phyloP scores from a whole-genome alignment of 1,140 invertebrate genomes.

The Chymomyza costata region DNA sequence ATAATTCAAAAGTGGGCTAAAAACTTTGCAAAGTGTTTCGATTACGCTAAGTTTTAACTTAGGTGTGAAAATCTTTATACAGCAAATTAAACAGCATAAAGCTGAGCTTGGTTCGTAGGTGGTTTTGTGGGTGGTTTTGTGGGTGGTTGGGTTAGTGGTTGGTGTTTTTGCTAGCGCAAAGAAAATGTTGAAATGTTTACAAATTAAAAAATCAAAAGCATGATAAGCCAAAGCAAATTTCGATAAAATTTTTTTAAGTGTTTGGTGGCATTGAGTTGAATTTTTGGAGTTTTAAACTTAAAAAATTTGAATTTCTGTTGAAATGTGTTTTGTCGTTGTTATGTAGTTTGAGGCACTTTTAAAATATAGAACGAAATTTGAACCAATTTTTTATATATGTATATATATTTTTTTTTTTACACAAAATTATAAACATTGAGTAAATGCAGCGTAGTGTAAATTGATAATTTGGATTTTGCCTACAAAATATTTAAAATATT shows the following conservation, averaged over 20 bases:
- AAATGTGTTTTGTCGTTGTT: conserved; percentile 38
- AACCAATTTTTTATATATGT: conserved; percentile 72
- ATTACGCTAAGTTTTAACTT: conserved; percentile 44
- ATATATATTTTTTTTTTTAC: conserved; percentile 25
- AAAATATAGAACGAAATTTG: conserved; percentile 74
- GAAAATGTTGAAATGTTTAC: conserved; percentile 7
- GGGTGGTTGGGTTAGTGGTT: conserved; percentile 23
- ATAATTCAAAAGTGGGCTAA: conserved; percentile 17
- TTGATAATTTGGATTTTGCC: conserved; percentile 20
- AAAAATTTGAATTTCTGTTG: conserved; percentile 12
- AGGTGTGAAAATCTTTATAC: conserved; percentile 44
- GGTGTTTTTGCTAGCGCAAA: conserved; percentile 8
- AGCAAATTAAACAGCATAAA: conserved; percentile 63
- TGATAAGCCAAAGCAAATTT: conserved; percentile 17
- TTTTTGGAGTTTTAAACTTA: conserved; percentile 22
- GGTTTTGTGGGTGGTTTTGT: conserved; percentile 19
- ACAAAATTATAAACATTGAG: conserved; percentile 53
- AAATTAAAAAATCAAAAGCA: conserved; percentile 26
- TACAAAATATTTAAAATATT: no score
- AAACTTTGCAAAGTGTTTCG: conserved; percentile 55
- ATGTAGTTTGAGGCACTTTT: conserved; percentile 25
- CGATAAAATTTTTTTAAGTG: conserved; percentile 14
- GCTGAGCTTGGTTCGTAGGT: conserved; percentile 34
- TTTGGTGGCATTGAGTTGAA: conserved; percentile 45
- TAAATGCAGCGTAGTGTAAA: conserved; percentile 43